These are phyloP conservation scores for Saccopteryx bilineata DNA, from an alignment of 2,113 vertebrate genomes.

Conservation along the genomic window DNA sequence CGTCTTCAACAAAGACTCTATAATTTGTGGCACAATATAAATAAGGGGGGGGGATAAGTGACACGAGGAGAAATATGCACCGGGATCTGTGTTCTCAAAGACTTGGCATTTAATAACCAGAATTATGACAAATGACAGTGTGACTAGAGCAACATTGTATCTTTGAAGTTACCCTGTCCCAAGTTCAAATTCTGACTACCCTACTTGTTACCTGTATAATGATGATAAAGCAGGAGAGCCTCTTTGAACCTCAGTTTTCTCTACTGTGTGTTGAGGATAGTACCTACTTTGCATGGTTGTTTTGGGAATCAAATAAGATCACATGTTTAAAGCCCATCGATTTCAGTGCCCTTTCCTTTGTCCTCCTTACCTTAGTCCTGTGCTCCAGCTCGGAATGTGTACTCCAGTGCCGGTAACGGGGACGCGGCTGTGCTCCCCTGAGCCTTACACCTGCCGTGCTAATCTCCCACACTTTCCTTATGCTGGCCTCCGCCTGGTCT, in stretches of 20 bases:
- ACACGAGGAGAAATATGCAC: background rate
- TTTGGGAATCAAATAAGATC: background rate
- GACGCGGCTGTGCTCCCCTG: background rate
- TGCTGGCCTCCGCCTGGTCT: background rate
- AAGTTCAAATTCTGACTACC: constrained; percentile 13
- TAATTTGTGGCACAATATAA: background rate
- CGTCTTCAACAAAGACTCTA: background rate
- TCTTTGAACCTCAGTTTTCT: constrained; percentile 26
- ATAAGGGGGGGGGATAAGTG: constrained; percentile 10
- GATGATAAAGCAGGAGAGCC: background rate
- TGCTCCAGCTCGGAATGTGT: background rate
- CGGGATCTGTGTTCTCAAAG: background rate
- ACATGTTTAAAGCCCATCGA: background rate
- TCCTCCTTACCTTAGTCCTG: background rate
- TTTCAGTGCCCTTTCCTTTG: background rate
- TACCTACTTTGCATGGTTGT: background rate
- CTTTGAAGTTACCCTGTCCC: background rate
- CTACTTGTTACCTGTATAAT: background rate
- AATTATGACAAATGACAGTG: background rate
- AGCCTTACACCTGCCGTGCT: background rate
- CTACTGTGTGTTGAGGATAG: background rate
- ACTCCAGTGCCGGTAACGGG: background rate
- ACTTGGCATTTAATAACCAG: background rate
- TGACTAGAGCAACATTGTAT: background rate
- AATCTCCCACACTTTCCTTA: background rate